Evolutionary conservation across 2,797 vertebrate species (phyloP).

Genomic region (Sebastes cheni): DNA sequence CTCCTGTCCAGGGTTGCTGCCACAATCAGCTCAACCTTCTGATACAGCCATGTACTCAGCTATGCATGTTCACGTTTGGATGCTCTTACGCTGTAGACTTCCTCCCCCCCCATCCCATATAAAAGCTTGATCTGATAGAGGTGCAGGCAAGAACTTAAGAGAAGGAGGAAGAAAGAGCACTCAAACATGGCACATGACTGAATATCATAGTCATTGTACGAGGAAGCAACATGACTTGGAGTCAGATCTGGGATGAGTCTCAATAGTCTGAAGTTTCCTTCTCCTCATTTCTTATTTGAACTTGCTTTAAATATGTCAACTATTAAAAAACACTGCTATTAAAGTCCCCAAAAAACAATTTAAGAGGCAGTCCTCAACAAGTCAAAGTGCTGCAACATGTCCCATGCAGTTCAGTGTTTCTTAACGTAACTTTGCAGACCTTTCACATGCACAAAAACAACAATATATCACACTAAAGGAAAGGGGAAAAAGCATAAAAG

Average conservation of each 20-base stretch:
- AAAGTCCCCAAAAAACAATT: neutral
- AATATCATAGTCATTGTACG: neutral
- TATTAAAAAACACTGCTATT: neutral
- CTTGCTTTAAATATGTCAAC: neutral
- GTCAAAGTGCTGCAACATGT: neutral
- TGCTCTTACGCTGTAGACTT: slow-evolving; percentile 27
- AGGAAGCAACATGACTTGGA: neutral
- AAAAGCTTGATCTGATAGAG: neutral
- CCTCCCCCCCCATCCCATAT: slow-evolving; percentile 1
- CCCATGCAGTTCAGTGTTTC: neutral
- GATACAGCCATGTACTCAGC: slow-evolving; percentile 33
- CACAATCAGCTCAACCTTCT: neutral
- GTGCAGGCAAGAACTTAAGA: neutral
- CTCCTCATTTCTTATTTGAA: neutral
- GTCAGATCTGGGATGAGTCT: slow-evolving; percentile 5
- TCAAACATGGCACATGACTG: slow-evolving; percentile 12
- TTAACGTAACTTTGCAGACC: no score
- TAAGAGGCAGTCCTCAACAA: neutral
- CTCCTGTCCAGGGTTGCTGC: neutral
- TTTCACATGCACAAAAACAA: no score
- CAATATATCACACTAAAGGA: no score
- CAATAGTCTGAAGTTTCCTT: neutral
- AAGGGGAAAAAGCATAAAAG: no score
- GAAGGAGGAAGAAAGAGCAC: slow-evolving; percentile 20
- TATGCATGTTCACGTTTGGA: slow-evolving; percentile 52